phyloP scores from a whole-genome alignment of 2,888 invertebrate species.

The Aspidapion aeneum region DNA sequence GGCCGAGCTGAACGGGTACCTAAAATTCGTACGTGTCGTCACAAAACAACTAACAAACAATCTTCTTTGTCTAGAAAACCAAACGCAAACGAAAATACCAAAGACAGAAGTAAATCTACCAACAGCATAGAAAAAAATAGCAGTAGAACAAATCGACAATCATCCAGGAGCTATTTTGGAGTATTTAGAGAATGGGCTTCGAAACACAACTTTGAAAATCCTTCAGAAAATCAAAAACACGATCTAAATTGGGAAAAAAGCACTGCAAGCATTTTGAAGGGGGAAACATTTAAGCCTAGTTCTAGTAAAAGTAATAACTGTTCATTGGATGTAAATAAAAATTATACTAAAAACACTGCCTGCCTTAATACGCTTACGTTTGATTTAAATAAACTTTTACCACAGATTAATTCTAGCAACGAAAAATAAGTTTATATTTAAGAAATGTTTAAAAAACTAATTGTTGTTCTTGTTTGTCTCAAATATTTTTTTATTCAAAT shows the following conservation, averaged over 20 bases:
- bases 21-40: slow-evolving; percentile 31
- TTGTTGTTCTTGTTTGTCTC: too few relatives aligned
- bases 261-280: slow-evolving; percentile 52
- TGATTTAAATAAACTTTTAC: slow-evolving; percentile 32
- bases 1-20: slow-evolving; percentile 38
- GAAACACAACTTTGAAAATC: slow-evolving; percentile 22
- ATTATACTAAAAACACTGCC: slow-evolving; percentile 25
- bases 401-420: slow-evolving; percentile 17
- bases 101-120: slow-evolving; percentile 6
- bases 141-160: slow-evolving; percentile 17
- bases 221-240: neutral
- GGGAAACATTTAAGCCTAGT: slow-evolving; percentile 33
- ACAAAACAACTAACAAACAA: slow-evolving; percentile 37
- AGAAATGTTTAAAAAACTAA: neutral
- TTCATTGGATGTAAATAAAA: slow-evolving; percentile 32
- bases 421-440: neutral
- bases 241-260: slow-evolving; percentile 51
- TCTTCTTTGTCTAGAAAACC: slow-evolving; percentile 42
- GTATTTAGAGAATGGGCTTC: slow-evolving; percentile 32
- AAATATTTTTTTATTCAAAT: too few relatives aligned
- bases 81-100: slow-evolving; percentile 40
- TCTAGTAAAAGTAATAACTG: slow-evolving; percentile 19
- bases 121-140: slow-evolving; percentile 16
- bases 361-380: slow-evolving; percentile 29
- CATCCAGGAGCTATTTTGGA: slow-evolving; percentile 27